Conservation (phyloP, 2,113 vertebrate species). For the Leptocoma aspasia region DNA sequence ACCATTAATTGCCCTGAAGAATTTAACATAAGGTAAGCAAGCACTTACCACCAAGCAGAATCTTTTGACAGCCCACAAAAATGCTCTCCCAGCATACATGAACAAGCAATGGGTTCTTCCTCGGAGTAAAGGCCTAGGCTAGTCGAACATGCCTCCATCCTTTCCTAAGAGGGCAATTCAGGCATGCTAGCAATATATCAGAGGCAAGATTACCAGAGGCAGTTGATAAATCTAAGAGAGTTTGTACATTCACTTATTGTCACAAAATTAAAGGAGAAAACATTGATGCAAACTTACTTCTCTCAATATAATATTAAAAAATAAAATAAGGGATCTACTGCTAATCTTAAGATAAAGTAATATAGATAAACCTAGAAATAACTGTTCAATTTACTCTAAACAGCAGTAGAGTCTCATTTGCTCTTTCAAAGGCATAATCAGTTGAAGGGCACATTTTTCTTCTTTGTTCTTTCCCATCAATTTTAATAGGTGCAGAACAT, state of each 20-base stretch:
- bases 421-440: conserved; percentile 79
- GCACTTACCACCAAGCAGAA: neutral
- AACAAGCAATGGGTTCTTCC: neutral
- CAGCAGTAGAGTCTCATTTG: conserved; percentile 75
- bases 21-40: neutral
- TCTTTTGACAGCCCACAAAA: neutral
- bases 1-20: neutral
- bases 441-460: conserved; percentile 80
- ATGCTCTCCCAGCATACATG: neutral
- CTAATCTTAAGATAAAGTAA: conserved; percentile 37
- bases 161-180: neutral
- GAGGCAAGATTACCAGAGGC: neutral
- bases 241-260: neutral
- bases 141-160: neutral
- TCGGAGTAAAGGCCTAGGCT: neutral
- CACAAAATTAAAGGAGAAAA: conserved; percentile 1
- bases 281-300: neutral
- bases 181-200: neutral
- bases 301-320: neutral
- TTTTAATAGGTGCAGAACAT: conserved; percentile 91
- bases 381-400: conserved; percentile 64
- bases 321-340: neutral
- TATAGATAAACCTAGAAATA: conserved; percentile 49
- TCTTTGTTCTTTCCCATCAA: conserved; percentile 85
- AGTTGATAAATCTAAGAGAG: neutral